Conservation (phyloP, 2,113 vertebrate species). For the Varanus komodoensis region DNA sequence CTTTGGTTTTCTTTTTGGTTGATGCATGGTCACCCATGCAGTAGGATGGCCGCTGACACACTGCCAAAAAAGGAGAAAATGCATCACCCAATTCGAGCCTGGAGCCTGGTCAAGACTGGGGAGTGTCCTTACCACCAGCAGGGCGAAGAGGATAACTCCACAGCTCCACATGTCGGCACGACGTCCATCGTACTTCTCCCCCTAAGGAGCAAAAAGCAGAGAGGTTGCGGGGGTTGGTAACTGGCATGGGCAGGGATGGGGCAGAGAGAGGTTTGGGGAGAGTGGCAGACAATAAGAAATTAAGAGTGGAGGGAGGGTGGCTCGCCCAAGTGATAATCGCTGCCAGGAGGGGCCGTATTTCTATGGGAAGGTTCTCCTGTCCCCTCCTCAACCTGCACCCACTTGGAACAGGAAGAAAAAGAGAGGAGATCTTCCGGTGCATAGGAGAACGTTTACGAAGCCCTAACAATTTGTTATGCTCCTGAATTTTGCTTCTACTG, state of each 20-base stretch:
- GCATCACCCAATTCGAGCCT: too few species aligned
- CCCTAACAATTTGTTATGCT: background rate
- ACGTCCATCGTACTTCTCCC: constrained; percentile 92
- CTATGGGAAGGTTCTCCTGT: background rate
- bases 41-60: too few species aligned
- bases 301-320: background rate
- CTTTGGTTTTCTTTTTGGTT: too few species aligned
- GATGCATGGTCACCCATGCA: too few species aligned
- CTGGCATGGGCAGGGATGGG: background rate
- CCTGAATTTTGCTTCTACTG: too few species aligned
- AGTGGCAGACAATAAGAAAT: background rate
- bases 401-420: background rate
- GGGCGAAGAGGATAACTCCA: constrained; percentile 84
- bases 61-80: too few species aligned
- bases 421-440: background rate
- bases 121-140: constrained; percentile 30
- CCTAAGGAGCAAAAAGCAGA: constrained; percentile 71
- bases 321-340: background rate
- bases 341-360: background rate
- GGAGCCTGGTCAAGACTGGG: background rate
- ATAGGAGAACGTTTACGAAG: background rate
- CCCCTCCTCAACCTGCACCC: background rate
- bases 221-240: background rate
- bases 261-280: background rate
- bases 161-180: constrained; percentile 94